Percentiles rank a stretch among this genome's conserved stretches.
Evolutionary conservation across 2,113 vertebrate species (phyloP).

Genomic region (Ahaetulla prasina): DNA sequence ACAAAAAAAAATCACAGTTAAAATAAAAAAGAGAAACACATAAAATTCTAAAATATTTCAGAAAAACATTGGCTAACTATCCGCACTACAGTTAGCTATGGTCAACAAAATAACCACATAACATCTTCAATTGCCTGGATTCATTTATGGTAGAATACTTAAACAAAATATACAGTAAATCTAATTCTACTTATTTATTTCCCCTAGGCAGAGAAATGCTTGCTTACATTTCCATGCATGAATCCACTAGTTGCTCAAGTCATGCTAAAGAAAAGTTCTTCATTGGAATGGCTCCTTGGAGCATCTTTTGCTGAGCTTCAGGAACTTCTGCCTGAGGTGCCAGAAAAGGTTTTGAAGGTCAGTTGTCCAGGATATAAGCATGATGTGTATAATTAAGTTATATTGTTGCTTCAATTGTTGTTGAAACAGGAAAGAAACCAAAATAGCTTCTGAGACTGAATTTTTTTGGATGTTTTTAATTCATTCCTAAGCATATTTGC

Average conservation of each 20-base stretch:
- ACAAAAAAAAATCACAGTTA: background rate
- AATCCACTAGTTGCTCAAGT: conserved; percentile 86
- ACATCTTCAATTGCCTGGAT: background rate
- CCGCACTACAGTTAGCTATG: background rate
- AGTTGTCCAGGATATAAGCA: conserved; percentile 15
- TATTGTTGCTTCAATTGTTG: background rate
- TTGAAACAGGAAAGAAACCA: background rate
- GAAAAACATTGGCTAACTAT: background rate
- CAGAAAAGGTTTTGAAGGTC: conserved; percentile 89
- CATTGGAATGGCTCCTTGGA: conserved; percentile 75
- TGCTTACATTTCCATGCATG: conserved; percentile 83
- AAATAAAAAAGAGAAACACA: background rate
- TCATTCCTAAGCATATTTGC: background rate
- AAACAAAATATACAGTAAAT: conserved; percentile 26
- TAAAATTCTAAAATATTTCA: background rate
- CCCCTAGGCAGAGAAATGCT: conserved; percentile 76
- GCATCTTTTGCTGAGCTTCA: conserved; percentile 77
- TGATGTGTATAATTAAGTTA: background rate
- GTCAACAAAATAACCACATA: background rate
- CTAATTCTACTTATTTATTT: conserved; percentile 44
- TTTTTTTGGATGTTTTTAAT: background rate
- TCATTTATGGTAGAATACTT: conserved; percentile 21
- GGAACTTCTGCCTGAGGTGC: conserved; percentile 81
- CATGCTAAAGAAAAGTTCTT: conserved; percentile 78
- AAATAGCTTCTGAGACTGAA: background rate